A percentile compares a stretch with the other conserved stretches of the same genome.
These are phyloP conservation scores for Gymnosoma rotundatum DNA, from an alignment of 2,888 invertebrate genomes.

Conservation along the genomic window DNA sequence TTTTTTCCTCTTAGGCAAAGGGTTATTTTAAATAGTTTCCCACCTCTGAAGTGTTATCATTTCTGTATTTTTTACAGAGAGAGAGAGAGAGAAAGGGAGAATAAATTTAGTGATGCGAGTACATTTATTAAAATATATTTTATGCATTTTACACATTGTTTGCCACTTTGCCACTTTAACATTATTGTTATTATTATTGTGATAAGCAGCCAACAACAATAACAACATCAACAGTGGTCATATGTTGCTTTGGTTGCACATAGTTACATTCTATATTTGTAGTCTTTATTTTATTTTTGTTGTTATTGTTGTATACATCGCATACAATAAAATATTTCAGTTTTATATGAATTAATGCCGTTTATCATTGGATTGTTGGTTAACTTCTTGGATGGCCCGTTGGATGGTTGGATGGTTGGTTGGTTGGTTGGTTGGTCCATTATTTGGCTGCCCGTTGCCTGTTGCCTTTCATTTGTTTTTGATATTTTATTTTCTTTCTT, in stretches of 20 bases:
- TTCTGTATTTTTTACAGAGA: neutral
- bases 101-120: constrained; percentile 16
- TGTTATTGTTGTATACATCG: constrained; percentile 51
- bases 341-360: constrained; percentile 70
- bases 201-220: constrained; percentile 74
- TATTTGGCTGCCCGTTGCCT: constrained; percentile 27
- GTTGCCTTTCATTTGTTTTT: constrained; percentile 57
- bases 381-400: constrained; percentile 56
- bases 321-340: constrained; percentile 69
- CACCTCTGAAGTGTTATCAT: constrained; percentile 1
- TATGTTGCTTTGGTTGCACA: constrained; percentile 36
- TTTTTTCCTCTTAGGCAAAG: too few relatives aligned
- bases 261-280: constrained; percentile 14
- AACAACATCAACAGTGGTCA: constrained; percentile 66
- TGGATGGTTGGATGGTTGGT: too few relatives aligned
- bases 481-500: constrained; percentile 20
- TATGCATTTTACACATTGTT: constrained; percentile 78
- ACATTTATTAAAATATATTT: constrained; percentile 75
- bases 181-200: constrained; percentile 79
- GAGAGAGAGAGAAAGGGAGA: neutral
- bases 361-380: constrained; percentile 69
- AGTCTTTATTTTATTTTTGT: neutral
- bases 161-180: constrained; percentile 81
- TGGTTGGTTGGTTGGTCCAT: constrained; percentile 40
- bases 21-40: too few relatives aligned